These are phyloP conservation scores for Sebastes kiyomatsui DNA, from an alignment of 2,797 vertebrate genomes.

Conservation along the genomic window DNA sequence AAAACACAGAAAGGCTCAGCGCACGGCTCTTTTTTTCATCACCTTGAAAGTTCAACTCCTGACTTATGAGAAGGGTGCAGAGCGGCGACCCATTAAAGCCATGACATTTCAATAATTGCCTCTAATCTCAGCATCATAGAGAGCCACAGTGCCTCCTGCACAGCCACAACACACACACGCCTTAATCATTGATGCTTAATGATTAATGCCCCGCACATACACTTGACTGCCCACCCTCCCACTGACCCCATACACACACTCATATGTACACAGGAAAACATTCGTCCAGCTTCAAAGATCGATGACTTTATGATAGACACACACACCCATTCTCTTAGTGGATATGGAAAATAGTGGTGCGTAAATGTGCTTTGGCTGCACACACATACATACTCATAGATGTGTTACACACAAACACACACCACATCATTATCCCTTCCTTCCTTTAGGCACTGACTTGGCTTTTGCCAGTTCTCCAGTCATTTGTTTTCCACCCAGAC, in stretches of 20 bases:
- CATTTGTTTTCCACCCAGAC: slow-evolving; percentile 35
- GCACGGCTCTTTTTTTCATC: slow-evolving; percentile 17
- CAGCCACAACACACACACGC: slow-evolving; percentile 6
- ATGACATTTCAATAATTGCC: slow-evolving; percentile 78
- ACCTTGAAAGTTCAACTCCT: slow-evolving; percentile 56
- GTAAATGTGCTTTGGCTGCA: not conserved
- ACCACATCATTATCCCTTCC: slow-evolving; percentile 45
- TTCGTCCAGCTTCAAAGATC: not conserved
- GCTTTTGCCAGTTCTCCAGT: slow-evolving; percentile 26
- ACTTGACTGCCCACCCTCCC: not conserved
- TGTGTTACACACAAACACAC: not conserved
- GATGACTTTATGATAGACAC: not conserved
- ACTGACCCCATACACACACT: not conserved
- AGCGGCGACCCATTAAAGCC: slow-evolving; percentile 62
- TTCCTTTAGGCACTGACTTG: slow-evolving; percentile 38
- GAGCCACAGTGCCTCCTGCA: slow-evolving; percentile 41
- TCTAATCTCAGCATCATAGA: slow-evolving; percentile 70
- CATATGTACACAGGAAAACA: not conserved
- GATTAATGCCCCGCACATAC: slow-evolving; percentile 39
- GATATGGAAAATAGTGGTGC: not conserved
- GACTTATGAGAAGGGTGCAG: slow-evolving; percentile 37
- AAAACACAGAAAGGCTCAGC: not conserved
- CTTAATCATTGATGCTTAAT: slow-evolving; percentile 42
- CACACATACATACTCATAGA: slow-evolving; percentile 10
- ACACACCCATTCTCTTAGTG: not conserved